These are phyloP conservation scores for Andrena bucephala DNA, from an alignment of 2,888 invertebrate genomes.

Conservation along the genomic window DNA sequence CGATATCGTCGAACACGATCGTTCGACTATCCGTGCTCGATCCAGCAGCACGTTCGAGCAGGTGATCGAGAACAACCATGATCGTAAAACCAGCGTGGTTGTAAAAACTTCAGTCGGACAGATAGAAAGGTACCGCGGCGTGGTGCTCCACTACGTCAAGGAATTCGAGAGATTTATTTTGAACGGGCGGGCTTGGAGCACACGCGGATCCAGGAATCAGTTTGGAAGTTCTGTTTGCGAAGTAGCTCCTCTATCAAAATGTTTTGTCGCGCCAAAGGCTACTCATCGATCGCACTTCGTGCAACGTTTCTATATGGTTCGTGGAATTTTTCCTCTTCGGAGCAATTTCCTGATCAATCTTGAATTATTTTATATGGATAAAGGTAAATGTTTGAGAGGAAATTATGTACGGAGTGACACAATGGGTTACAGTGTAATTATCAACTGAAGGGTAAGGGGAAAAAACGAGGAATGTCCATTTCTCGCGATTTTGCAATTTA, in stretches of 20 bases:
- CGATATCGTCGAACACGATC: neutral
- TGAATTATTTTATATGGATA: neutral
- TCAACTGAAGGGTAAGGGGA: too few relatives aligned
- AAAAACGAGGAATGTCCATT: too few relatives aligned
- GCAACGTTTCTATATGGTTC: neutral
- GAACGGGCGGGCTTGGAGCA: conserved; percentile 10
- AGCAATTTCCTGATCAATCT: neutral
- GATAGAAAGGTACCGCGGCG: conserved; percentile 13
- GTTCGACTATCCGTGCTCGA: conserved; percentile 11
- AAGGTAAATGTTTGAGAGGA: neutral
- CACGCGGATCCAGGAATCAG: conserved; percentile 4
- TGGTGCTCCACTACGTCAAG: conserved; percentile 18
- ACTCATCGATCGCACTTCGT: conserved; percentile 31
- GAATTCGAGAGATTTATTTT: conserved; percentile 58
- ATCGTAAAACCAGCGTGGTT: conserved; percentile 57
- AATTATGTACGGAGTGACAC: neutral
- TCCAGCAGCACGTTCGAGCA: conserved; percentile 32
- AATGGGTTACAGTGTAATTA: too few relatives aligned
- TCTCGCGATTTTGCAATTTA: too few relatives aligned
- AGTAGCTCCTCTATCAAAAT: conserved; percentile 45
- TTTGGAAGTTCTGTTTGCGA: conserved; percentile 52
- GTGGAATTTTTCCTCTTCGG: neutral
- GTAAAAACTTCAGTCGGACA: conserved; percentile 48
- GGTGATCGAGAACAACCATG: conserved; percentile 39
- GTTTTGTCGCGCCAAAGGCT: conserved; percentile 35